phyloP scores from a whole-genome alignment of 2,888 invertebrate species.

The Arctia plantaginis region DNA sequence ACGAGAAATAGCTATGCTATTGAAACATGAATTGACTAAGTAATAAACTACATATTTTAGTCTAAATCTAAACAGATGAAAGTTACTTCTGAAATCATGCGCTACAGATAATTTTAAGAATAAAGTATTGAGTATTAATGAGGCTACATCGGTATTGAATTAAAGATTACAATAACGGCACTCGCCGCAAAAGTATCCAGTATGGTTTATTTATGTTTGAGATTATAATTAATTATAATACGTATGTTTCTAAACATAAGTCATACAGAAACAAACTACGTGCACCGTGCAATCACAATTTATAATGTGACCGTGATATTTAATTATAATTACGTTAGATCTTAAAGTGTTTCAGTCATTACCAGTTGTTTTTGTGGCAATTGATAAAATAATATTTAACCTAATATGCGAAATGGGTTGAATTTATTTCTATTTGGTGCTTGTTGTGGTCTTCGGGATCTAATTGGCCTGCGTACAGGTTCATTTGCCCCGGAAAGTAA shows the following conservation, averaged over 20 bases:
- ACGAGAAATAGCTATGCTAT: constrained; percentile 54
- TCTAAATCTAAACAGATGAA: constrained; percentile 38
- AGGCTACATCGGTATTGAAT: constrained; percentile 21
- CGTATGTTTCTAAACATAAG: constrained; percentile 22
- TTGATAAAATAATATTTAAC: constrained; percentile 63
- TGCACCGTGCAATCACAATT: constrained; percentile 79
- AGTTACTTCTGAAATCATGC: constrained; percentile 18
- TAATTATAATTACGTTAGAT: constrained; percentile 65
- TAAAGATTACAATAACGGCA: constrained; percentile 25
- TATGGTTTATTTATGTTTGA: constrained; percentile 27
- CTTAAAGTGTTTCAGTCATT: constrained; percentile 64
- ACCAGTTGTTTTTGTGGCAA: constrained; percentile 66
- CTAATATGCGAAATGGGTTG: constrained; percentile 83
- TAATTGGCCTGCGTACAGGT: constrained; percentile 74
- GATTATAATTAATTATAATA: constrained; percentile 15
- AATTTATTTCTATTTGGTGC: constrained; percentile 77
- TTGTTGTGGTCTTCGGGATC: constrained; percentile 75
- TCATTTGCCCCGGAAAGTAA: constrained; percentile 80
- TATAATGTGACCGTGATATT: constrained; percentile 64
- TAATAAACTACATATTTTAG: constrained; percentile 42
- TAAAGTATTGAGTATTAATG: constrained; percentile 8
- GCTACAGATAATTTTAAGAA: constrained; percentile 30
- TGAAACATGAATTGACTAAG: constrained; percentile 53
- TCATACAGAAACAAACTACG: constrained; percentile 65
- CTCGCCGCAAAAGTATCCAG: constrained; percentile 23